Conservation (phyloP, 1,140 invertebrate genomes). For the Pachyrhynchus sulphureomaculatus region DNA sequence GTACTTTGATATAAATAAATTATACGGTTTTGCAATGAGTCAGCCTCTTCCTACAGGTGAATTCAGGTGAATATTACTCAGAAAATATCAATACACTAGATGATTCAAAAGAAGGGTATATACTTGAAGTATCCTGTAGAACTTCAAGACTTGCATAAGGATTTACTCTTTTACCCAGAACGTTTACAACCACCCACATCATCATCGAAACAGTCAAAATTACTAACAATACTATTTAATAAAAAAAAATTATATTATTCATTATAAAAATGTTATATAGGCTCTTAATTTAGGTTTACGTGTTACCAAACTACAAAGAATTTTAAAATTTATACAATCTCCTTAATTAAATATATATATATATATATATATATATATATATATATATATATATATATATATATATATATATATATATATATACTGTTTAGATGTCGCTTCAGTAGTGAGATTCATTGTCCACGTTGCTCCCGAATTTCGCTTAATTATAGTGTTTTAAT, state of each 20-base stretch:
- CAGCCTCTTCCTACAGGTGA: conserved; percentile 48
- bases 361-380: too few species aligned
- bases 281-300: conserved; percentile 44
- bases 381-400: too few species aligned
- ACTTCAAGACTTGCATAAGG: conserved; percentile 44
- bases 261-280: too few species aligned
- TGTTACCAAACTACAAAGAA: conserved; percentile 46
- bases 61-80: conserved; percentile 54
- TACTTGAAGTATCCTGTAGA: conserved; percentile 48
- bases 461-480: too few species aligned
- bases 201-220: conserved; percentile 45
- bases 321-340: conserved; percentile 47
- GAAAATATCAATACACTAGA: conserved; percentile 41
- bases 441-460: too few species aligned
- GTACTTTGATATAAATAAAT: conserved; percentile 58
- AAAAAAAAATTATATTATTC: conserved; percentile 48
- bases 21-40: conserved; percentile 57
- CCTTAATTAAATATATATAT: conserved; percentile 48
- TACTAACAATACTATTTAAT: conserved; percentile 43
- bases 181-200: conserved; percentile 25
- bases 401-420: too few species aligned
- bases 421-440: too few species aligned
- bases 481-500: too few species aligned
- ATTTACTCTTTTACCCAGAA: conserved; percentile 51
- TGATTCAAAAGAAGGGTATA: conserved; percentile 53